Percentiles rank a stretch among this genome's conserved stretches.
These are phyloP conservation scores for Eristalis arbustorum DNA, from an alignment of 2,888 invertebrate species.

Conservation along the genomic window DNA sequence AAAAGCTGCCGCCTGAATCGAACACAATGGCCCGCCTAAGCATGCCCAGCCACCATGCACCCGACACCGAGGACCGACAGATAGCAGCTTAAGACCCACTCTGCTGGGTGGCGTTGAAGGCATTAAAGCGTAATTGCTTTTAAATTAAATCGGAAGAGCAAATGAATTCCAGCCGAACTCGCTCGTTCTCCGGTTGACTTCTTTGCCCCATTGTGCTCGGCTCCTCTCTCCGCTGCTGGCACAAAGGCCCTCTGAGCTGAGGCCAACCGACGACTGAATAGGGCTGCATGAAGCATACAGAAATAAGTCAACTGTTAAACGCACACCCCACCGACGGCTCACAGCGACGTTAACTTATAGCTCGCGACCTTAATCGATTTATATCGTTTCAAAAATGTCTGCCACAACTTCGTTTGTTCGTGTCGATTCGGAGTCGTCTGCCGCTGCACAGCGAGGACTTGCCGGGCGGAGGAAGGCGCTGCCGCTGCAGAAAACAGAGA, in stretches of 20 bases:
- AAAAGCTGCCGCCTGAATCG: not conserved
- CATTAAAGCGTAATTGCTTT: constrained; percentile 21
- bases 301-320: constrained; percentile 14
- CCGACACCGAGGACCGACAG: not conserved
- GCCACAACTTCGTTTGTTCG: constrained; percentile 55
- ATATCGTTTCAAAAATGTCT: constrained; percentile 51
- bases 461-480: not conserved
- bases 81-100: not conserved
- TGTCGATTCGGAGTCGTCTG: not conserved
- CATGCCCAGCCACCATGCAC: not conserved
- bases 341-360: not conserved
- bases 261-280: not conserved
- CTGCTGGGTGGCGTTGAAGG: not conserved
- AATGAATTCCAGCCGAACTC: not conserved
- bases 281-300: constrained; percentile 2
- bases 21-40: not conserved
- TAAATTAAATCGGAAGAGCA: constrained; percentile 24
- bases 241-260: not conserved
- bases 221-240: not conserved
- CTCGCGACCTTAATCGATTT: constrained; percentile 59
- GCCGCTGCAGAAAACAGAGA: constrained; percentile 1
- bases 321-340: not conserved
- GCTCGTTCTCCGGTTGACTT: not conserved
- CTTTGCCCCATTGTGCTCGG: not conserved
- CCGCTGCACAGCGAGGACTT: not conserved